Evolutionary conservation across 2,797 vertebrate species (phyloP).

Genomic region (Xiphorhynchus erythropygius): DNA sequence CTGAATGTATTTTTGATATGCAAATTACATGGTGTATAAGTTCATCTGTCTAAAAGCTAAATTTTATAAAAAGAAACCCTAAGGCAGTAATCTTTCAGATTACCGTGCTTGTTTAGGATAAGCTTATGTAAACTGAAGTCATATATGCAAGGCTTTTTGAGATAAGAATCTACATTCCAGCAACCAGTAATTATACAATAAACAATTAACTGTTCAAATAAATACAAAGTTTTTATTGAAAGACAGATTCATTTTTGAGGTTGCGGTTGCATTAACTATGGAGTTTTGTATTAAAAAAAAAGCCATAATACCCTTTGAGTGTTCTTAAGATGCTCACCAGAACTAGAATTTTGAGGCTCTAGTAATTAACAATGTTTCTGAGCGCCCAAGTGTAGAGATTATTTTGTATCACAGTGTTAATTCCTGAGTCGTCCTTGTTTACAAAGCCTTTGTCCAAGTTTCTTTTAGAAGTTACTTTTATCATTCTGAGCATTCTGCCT

Average conservation of each 20-base stretch:
- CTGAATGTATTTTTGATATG: neutral
- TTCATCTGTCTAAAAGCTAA: neutral
- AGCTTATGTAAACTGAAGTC: conserved; percentile 42
- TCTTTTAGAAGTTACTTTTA: neutral
- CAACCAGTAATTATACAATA: conserved; percentile 63
- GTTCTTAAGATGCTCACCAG: neutral
- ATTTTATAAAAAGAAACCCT: conserved; percentile 31
- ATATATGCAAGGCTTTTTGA: neutral
- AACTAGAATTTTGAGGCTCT: neutral
- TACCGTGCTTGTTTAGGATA: conserved; percentile 30
- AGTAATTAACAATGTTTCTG: neutral
- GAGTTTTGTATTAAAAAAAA: neutral
- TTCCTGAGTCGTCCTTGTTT: fast-evolving
- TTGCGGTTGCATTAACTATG: conserved; percentile 18
- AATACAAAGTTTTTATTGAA: conserved; percentile 43
- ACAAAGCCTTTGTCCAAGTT: neutral
- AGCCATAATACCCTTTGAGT: fast-evolving
- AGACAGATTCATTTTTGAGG: conserved; percentile 33
- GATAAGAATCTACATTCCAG: conserved; percentile 68
- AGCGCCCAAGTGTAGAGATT: neutral
- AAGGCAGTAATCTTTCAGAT: conserved; percentile 24
- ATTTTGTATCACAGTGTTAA: neutral
- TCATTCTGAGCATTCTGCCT: neutral
- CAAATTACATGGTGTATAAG: neutral
- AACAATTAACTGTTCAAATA: conserved; percentile 59